Conservation (phyloP, 2,113 vertebrate species). For the Addax nasomaculatus region DNA sequence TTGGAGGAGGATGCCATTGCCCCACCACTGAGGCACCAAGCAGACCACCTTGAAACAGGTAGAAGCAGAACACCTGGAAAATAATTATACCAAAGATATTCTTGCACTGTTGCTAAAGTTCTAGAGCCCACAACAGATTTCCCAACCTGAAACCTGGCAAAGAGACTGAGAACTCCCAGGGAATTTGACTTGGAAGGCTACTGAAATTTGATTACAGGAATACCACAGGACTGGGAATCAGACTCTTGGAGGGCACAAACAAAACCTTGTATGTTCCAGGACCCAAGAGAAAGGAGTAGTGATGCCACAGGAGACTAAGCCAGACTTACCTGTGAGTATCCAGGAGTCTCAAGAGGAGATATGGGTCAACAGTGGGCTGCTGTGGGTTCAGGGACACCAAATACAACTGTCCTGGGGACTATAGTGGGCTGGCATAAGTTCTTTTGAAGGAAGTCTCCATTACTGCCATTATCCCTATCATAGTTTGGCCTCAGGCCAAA, state of each 20-base stretch:
- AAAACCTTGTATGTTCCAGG: neutral
- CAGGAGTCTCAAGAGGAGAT: neutral
- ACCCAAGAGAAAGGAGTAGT: neutral
- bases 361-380: neutral
- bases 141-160: neutral
- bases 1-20: neutral
- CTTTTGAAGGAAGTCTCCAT: neutral
- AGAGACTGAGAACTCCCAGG: neutral
- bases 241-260: neutral
- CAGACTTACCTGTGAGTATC: neutral
- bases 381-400: neutral
- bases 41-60: neutral
- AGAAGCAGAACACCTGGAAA: neutral
- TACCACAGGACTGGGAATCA: neutral
- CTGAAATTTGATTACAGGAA: neutral
- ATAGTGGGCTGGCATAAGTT: neutral
- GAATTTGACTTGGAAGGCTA: neutral
- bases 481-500: neutral
- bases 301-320: neutral
- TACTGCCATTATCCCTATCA: neutral
- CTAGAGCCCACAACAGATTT: neutral
- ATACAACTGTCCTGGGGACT: neutral
- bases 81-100: neutral
- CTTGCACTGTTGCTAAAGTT: neutral
- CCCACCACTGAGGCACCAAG: neutral